These are phyloP conservation scores for Tolypeutes matacus DNA, from an alignment of 2,797 vertebrate genomes.

Conservation along the genomic window DNA sequence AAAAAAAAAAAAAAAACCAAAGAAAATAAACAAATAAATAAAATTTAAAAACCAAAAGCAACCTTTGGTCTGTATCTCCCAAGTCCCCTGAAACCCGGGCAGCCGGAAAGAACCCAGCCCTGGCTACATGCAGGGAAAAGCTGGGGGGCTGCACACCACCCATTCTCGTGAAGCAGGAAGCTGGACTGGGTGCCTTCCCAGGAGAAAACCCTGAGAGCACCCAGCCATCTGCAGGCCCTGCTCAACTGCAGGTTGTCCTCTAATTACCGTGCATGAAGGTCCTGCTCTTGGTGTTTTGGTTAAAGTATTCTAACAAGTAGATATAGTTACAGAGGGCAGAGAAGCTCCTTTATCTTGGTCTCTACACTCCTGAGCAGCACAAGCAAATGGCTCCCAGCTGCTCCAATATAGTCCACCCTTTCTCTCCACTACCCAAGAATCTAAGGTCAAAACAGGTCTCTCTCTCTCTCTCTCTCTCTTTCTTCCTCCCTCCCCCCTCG, in stretches of 20 bases:
- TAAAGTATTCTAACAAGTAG: background rate
- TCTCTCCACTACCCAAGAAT: background rate
- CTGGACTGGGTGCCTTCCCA: background rate
- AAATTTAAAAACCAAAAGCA: background rate
- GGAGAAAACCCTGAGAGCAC: background rate
- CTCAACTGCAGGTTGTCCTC: background rate
- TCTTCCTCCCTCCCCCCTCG: background rate
- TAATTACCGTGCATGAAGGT: background rate
- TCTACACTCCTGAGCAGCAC: background rate
- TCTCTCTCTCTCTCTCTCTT: too few relatives aligned
- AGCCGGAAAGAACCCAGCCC: accelerated
- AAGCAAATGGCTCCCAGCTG: too few relatives aligned
- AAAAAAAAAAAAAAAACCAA: too few relatives aligned
- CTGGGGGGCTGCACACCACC: too few relatives aligned
- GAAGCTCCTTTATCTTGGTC: accelerated
- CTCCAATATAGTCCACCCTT: accelerated
- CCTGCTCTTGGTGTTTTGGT: background rate
- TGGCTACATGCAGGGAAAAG: background rate
- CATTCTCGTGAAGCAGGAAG: background rate
- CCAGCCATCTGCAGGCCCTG: background rate
- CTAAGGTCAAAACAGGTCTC: background rate
- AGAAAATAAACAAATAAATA: too few relatives aligned
- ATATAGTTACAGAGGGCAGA: background rate
- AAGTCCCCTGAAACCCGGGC: background rate
- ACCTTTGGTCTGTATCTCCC: background rate